Conservation (phyloP, 2,888 invertebrate species). For the Harpalus rubripes region DNA sequence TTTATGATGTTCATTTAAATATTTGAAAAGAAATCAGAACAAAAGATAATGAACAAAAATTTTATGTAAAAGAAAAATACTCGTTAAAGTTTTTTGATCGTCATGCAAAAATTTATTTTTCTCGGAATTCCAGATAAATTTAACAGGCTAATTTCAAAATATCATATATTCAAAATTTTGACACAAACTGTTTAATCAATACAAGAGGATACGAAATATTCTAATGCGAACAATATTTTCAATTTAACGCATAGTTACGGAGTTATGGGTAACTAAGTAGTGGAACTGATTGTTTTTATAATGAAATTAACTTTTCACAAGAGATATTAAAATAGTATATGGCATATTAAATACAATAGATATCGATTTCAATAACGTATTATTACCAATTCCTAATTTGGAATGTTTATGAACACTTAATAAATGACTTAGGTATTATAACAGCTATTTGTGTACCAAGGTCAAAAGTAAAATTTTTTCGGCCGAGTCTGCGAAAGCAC, state of each 20-base stretch:
- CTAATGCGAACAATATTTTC: neutral
- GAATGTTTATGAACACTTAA: too few relatives aligned
- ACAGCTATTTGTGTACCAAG: too few relatives aligned
- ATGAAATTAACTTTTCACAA: conserved; percentile 2
- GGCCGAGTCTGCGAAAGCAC: too few relatives aligned
- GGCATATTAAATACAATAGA: too few relatives aligned
- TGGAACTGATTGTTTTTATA: conserved; percentile 25
- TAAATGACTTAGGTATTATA: too few relatives aligned
- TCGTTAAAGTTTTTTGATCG: neutral
- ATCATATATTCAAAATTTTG: neutral
- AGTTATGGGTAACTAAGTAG: conserved; percentile 16
- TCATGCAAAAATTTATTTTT: neutral
- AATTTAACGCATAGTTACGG: conserved; percentile 33
- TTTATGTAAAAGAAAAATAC: neutral
- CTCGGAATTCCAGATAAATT: neutral
- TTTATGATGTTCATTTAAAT: conserved; percentile 7
- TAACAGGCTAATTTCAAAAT: neutral
- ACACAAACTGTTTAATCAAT: neutral
- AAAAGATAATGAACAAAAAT: neutral
- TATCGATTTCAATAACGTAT: too few relatives aligned
- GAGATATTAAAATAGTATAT: neutral
- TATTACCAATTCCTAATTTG: too few relatives aligned
- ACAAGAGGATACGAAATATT: neutral
- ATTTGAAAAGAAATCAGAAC: neutral
- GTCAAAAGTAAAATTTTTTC: too few relatives aligned